Conservation (phyloP, 2,888 invertebrate genomes). For the Pollenia angustigena region DNA sequence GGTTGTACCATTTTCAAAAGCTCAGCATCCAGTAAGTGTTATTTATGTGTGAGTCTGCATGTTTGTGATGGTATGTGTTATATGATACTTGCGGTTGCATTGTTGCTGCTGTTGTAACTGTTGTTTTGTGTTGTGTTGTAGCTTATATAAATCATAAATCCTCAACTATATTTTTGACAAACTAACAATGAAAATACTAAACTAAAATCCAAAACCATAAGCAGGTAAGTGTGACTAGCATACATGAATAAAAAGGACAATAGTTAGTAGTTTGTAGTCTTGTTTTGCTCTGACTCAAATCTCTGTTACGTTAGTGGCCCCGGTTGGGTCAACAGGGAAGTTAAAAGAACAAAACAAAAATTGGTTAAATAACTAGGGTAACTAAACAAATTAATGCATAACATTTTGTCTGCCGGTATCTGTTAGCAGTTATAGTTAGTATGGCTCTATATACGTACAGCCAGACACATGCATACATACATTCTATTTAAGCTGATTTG, state of each 20-base stretch:
- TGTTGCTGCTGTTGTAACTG: conserved; percentile 33
- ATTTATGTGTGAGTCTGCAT: neutral
- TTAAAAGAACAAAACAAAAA: neutral
- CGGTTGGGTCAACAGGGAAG: conserved; percentile 5
- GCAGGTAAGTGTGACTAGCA: conserved; percentile 21
- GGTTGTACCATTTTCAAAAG: conserved; percentile 26
- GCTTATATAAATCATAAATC: conserved; percentile 71
- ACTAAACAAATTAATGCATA: conserved; percentile 43
- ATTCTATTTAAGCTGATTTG: conserved; percentile 57
- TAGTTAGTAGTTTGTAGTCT: neutral
- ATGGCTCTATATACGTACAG: neutral
- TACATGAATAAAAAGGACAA: neutral
- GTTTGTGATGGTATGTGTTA: conserved; percentile 24
- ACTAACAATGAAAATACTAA: conserved; percentile 47
- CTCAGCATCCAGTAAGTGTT: conserved; percentile 7
- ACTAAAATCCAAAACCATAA: conserved; percentile 43
- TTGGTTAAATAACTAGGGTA: conserved; percentile 16
- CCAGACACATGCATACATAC: neutral
- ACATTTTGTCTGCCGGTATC: conserved; percentile 41
- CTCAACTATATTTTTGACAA: conserved; percentile 46
- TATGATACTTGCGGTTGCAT: conserved; percentile 35
- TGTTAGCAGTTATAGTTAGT: neutral
- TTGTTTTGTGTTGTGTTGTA: conserved; percentile 7
- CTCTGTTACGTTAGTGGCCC: conserved; percentile 4
- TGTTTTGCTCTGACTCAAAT: conserved; percentile 27